phyloP scores from a whole-genome alignment of 2,888 invertebrate species.

The Pelosia muscerda region DNA sequence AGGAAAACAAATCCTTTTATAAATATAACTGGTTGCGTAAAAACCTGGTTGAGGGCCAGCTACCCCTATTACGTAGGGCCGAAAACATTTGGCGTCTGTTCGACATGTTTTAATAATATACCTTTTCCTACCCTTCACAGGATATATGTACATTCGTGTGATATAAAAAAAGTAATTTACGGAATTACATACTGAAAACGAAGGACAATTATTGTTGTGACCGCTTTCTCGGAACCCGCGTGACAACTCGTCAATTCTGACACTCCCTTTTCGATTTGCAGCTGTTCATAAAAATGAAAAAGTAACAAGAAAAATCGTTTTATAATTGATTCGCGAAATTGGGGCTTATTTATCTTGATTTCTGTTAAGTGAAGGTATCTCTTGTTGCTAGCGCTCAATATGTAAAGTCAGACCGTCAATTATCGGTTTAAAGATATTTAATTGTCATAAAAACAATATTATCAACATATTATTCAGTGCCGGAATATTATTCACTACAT shows the following conservation, averaged over 20 bases:
- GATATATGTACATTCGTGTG: background rate
- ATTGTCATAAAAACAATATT: no score
- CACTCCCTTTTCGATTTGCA: background rate
- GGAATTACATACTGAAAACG: conserved; percentile 2
- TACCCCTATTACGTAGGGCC: background rate
- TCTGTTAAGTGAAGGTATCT: background rate
- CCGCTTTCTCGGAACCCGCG: conserved; percentile 3
- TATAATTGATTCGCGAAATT: conserved; percentile 11
- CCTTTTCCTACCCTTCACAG: background rate
- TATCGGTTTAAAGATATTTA: no score
- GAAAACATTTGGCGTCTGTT: background rate
- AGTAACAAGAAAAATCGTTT: background rate
- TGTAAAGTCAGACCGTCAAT: background rate
- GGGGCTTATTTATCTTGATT: background rate
- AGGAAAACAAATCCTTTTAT: background rate
- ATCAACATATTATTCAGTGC: no score
- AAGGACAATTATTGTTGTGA: background rate
- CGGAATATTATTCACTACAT: no score
- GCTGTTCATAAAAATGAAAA: background rate
- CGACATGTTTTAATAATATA: background rate
- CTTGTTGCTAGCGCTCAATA: background rate
- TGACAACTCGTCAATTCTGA: conserved; percentile 9
- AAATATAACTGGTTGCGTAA: background rate
- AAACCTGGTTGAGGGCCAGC: background rate
- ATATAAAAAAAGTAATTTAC: background rate